Base-by-base conservation (phyloP, 1,140 invertebrate genomes). In the Caenorhabditis briggsae region DNA sequence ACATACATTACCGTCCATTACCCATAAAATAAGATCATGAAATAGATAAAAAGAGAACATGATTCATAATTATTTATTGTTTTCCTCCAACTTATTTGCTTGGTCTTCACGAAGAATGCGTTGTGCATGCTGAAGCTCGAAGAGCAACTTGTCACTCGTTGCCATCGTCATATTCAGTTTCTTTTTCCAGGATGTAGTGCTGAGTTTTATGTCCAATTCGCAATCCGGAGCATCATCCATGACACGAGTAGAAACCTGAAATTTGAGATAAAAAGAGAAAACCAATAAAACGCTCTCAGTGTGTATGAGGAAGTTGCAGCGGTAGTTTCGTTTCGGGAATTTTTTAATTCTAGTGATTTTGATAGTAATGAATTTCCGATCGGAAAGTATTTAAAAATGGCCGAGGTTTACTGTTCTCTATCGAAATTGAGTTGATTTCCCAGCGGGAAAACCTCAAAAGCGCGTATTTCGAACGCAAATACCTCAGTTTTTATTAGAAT, bases 171-270 rank as follows among this genome's bases (percentile, higher is more conserved):
- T 16, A 8, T 43, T 46, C 41, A 70, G 43, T 25, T 12, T 8
- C 18, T 70, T 70, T 9, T 70, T 41, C 64, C 64, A 70, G 18
- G n/a, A 3, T 5, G 41, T 48, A 5, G 64, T 70, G 1, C 7
- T 43, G 0, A 70, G 41, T 46, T 25, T 5, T 41, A 70, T 70
- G 41, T 70, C 46, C n/a, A 46, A n/a, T 5, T 16, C 46, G 64
- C 33, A 43, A 18, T 70, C 43, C 41, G 64, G 64, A 18, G 64
- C 33, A 25, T 70, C 6, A 16, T 18, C 23, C 14, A 20, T 18
- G 64, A 70, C 64, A 48, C 64, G 64, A 46, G 64, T 70, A 16
- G 64, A 70, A 5, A 46, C 41, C 64, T 70, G 33, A 5, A 70
- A 46, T 0, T 33, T 33, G 3, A 3, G 33, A 1, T 1, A 33